Evolutionary conservation across 2,797 vertebrate species (phyloP), one percentile per base, ranked within the genome.

Genomic region (Etheostoma perlongum): DNA sequence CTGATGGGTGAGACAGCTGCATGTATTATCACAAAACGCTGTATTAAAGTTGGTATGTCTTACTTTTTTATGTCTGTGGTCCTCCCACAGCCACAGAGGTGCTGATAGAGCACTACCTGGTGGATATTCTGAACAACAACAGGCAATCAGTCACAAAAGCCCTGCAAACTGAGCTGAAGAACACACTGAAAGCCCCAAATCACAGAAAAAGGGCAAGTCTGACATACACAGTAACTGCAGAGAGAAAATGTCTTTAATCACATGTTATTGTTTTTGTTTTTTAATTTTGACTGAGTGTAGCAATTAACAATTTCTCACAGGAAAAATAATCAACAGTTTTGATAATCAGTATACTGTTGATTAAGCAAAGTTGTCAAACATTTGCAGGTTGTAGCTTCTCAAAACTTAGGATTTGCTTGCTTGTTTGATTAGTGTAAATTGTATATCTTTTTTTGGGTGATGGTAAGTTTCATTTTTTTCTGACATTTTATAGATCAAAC

Each of bases 41-140:
- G 2, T 0, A 0, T 48, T 46, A 1, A 52, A 60, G 3, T 11
- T 19, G 14, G 0, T 51, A 4, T 25, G 8, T 1, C 5, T 74
- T 1, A 5, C 4, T 18, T 21, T 19, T 46, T 14, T 13, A 0
- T 40, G 16, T 49, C 25, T 74, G 7, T 61, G 36, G 18, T 47
- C 18, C 49, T 53, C 55, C 49, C 9, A 5, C 76, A 95, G 94
- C 67, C 33, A 63, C 83, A 23, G 94, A 94, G 33, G 71, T 74
- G 23, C 55, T 92, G 55, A 77, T 95, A 74, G 91, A 93, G 88
- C 89, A 46, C 76, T 91, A 94, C 74, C 89, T 95, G 64, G 91
- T 94, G 92, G 91, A 81, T n/a, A 85, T 94, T 84, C 82, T 95
- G 54, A 85, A 47, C 48, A 83, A 91, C 86, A 95, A 94, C 87